Base-by-base conservation (phyloP, 2,113 vertebrate genomes). In the Salminus brasiliensis region DNA sequence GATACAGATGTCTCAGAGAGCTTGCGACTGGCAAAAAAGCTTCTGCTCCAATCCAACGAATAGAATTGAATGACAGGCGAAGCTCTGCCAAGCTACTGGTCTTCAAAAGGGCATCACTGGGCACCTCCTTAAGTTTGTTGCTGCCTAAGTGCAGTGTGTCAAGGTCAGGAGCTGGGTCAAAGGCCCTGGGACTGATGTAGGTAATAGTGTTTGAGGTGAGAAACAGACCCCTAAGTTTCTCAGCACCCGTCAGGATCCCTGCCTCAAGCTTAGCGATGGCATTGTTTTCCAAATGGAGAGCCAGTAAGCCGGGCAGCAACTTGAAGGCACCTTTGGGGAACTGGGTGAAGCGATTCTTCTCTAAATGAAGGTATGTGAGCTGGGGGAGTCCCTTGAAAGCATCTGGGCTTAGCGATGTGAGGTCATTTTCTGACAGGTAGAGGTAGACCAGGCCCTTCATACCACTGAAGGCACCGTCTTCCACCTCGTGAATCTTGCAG, bases 281-380 rank as follows among this genome's bases (percentile, higher is more conserved):
- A 0, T 99, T 98, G 89, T 94, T 88, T 89, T 97, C 95, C 85
- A 99, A 80, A 83, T 97, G 95, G 25, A 99, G 93, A 2, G 95
- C 92, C 79, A 97, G 91, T 39, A 99, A 93, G 68, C 90, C 88
- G 68, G 95, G 95, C 47, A 98, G 88, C 57, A 94, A 84, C 9
- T 25, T 88, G 89, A 99, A 96, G 39, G 91, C 88, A 0, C 81
- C 90, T 4, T 69, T 84, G 0, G 96, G 95, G 73, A 99, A 89
- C 13, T 0, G 74, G 8, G 81, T 81, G 83, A 99, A 96, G 82
- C 81, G 81, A 0, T 98, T 99, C 81, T 80, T 94, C 83, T 97
- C 96, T 86, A 99, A 88, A 85, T 98, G 91, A 0, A 98, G 94
- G 88, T 98, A 99, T 15, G 94, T 94, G 5, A 99, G 91, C 45